Conservation (phyloP, 2,797 vertebrate species). For the Acanthurus lineatus region DNA sequence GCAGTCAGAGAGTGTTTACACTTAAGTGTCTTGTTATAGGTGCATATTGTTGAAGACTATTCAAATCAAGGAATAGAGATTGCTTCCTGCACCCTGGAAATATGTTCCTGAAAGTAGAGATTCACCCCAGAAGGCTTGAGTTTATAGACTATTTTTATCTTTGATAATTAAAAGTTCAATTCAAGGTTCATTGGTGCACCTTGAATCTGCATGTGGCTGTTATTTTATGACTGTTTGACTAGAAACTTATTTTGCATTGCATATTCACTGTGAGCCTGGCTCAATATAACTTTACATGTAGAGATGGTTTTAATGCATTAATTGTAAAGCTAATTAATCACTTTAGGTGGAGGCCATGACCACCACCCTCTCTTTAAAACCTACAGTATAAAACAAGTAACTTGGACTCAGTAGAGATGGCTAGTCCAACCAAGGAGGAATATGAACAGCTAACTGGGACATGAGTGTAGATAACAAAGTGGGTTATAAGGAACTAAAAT, state of each 20-base stretch:
- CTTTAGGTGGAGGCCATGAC: no score
- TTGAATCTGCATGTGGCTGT: conserved; percentile 8
- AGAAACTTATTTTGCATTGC: conserved; percentile 1
- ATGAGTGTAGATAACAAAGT: conserved; percentile 61
- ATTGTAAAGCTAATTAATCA: no score
- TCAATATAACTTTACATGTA: background rate
- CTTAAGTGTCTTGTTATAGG: background rate
- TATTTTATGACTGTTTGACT: conserved; percentile 12
- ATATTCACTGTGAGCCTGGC: background rate
- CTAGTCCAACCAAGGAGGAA: conserved; percentile 50
- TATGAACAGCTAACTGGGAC: conserved; percentile 56
- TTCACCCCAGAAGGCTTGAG: conserved; percentile 23
- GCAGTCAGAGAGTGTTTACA: background rate
- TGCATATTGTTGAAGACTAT: background rate
- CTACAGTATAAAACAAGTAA: background rate
- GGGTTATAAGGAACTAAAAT: conserved; percentile 52
- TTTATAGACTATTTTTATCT: conserved; percentile 35
- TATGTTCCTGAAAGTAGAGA: conserved; percentile 7
- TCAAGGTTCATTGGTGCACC: conserved; percentile 2
- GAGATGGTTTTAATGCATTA: background rate
- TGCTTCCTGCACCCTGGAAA: background rate
- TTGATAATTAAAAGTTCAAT: conserved; percentile 27
- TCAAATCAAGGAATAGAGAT: background rate
- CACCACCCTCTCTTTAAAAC: background rate
- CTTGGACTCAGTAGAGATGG: conserved; percentile 41